Evolutionary conservation across 1,140 invertebrate genomes (phyloP).

Genomic region (Condylostylus longicornis): DNA sequence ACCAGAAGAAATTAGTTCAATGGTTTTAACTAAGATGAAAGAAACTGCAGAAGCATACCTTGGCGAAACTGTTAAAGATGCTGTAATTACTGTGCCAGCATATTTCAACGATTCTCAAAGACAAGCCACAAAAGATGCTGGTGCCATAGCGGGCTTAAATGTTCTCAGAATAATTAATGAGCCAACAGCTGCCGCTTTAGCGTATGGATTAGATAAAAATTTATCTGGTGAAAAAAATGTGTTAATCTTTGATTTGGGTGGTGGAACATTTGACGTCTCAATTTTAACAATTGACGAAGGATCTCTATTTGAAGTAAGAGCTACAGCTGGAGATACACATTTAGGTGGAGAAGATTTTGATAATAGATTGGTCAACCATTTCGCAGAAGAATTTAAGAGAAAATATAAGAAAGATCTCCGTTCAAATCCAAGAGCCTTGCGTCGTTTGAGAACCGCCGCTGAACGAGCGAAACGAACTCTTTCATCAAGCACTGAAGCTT

Average conservation of each 20-base stretch:
- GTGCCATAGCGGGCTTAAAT: slow-evolving; percentile 70
- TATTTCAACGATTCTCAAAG: slow-evolving; percentile 86
- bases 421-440: slow-evolving; percentile 74
- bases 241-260: slow-evolving; percentile 87
- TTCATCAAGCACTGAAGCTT: slow-evolving; percentile 84
- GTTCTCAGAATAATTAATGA: slow-evolving; percentile 86
- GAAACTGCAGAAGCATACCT: slow-evolving; percentile 89
- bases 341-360: slow-evolving; percentile 97
- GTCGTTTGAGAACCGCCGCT: slow-evolving; percentile 81
- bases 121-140: slow-evolving; percentile 83
- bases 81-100: slow-evolving; percentile 80
- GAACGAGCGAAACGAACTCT: slow-evolving; percentile 91
- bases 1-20: slow-evolving; percentile 80
- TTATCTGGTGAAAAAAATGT: slow-evolving; percentile 69
- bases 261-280: slow-evolving; percentile 96
- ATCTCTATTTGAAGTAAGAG: slow-evolving; percentile 90
- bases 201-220: slow-evolving; percentile 97
- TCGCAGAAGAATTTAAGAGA: slow-evolving; percentile 90
- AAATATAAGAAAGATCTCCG: slow-evolving; percentile 91
- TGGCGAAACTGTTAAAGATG: slow-evolving; percentile 73
- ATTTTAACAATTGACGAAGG: slow-evolving; percentile 90
- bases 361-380: slow-evolving; percentile 82
- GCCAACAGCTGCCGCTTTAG: slow-evolving; percentile 97
- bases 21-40: slow-evolving; percentile 87
- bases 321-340: slow-evolving; percentile 93